Conservation (phyloP, 2,888 invertebrate species). For the Neria commutata region DNA sequence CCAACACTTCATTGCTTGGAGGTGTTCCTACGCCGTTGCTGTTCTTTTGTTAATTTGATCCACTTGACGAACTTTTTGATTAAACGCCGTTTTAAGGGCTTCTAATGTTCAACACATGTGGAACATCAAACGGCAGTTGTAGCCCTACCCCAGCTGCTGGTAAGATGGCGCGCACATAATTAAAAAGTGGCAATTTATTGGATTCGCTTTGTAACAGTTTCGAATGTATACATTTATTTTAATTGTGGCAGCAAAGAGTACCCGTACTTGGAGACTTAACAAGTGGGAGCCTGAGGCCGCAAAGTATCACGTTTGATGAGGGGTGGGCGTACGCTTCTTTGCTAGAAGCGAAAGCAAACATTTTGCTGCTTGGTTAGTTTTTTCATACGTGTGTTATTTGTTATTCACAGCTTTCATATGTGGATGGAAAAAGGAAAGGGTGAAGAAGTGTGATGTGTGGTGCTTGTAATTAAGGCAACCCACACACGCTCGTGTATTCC, state of each 20-base stretch:
- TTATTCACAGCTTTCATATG: no score
- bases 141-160: no score
- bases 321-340: no score
- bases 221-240: no score
- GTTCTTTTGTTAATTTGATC: not conserved
- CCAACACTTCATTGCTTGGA: slow-evolving; percentile 16
- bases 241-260: no score
- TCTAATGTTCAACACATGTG: slow-evolving; percentile 9
- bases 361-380: slow-evolving; percentile 12
- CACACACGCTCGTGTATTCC: not conserved
- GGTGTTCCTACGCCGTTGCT: slow-evolving; percentile 4
- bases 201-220: slow-evolving; percentile 40
- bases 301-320: slow-evolving; percentile 33
- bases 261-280: no score
- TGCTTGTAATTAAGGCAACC: not conserved
- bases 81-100: slow-evolving; percentile 28
- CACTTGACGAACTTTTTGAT: slow-evolving; percentile 25
- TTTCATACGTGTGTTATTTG: slow-evolving; percentile 6
- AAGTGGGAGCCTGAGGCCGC: not conserved
- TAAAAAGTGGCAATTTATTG: slow-evolving; percentile 41
- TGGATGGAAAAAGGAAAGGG: slow-evolving; percentile 7
- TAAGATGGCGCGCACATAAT: slow-evolving; percentile 34
- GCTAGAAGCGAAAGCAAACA: slow-evolving; percentile 29
- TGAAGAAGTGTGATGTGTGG: not conserved
- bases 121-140: not conserved